These are phyloP conservation scores for Sinella curviseta DNA, from an alignment of 1,140 invertebrate genomes.

Conservation along the genomic window DNA sequence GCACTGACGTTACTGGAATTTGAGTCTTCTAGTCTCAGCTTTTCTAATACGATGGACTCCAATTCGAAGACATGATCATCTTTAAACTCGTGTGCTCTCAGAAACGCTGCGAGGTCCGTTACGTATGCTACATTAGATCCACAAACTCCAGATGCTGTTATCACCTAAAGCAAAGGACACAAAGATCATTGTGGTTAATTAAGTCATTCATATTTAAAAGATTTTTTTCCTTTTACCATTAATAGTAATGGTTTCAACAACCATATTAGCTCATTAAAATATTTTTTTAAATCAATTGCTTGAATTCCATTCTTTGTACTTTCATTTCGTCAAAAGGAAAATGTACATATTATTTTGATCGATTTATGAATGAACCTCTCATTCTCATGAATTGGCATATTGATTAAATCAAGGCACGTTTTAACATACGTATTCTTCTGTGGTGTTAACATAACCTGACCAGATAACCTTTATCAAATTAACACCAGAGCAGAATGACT, in stretches of 20 bases:
- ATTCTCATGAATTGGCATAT: too few species aligned
- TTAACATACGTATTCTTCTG: too few species aligned
- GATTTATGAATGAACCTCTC: too few species aligned
- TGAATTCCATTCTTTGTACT: too few species aligned
- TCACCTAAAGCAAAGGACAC: constrained; percentile 31
- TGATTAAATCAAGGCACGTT: too few species aligned
- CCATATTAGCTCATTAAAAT: too few species aligned
- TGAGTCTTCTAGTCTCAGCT: constrained; percentile 15
- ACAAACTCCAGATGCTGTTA: constrained; percentile 34
- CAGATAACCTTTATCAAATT: too few species aligned
- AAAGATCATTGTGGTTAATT: not conserved
- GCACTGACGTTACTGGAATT: not conserved
- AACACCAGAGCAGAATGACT: too few species aligned
- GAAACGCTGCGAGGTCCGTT: constrained; percentile 30
- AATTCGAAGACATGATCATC: constrained; percentile 38
- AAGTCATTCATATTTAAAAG: not conserved
- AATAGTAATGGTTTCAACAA: not conserved
- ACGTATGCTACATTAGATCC: constrained; percentile 38
- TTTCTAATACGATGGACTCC: constrained; percentile 26
- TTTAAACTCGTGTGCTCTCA: constrained; percentile 28
- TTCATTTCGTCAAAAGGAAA: too few species aligned
- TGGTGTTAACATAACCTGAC: too few species aligned
- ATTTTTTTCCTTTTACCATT: not conserved
- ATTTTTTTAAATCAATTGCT: too few species aligned
- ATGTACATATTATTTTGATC: too few species aligned